Conservation (phyloP, 2,888 invertebrate genomes). For the Ypsolopha sequella region DNA sequence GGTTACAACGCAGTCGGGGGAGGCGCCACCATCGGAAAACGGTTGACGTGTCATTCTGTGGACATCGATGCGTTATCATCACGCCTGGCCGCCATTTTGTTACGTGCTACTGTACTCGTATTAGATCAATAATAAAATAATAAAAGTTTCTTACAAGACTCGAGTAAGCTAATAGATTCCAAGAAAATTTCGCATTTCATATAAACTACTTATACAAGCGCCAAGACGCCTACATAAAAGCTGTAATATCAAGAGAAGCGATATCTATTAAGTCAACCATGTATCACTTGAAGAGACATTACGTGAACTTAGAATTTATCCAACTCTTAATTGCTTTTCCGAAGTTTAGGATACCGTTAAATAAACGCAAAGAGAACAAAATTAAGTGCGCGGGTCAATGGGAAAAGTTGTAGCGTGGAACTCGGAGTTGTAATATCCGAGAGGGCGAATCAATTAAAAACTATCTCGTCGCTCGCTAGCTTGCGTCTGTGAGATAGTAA, state of each 20-base stretch:
- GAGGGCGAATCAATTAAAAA: conserved; percentile 36
- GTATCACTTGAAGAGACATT: neutral
- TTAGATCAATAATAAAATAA: neutral
- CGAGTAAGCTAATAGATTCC: too few relatives aligned
- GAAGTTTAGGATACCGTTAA: conserved; percentile 1
- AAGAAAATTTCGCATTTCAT: too few relatives aligned
- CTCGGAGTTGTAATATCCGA: conserved; percentile 8
- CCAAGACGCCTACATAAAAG: too few relatives aligned
- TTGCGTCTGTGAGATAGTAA: neutral
- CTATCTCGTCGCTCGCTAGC: conserved; percentile 15
- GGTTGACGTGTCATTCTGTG: neutral
- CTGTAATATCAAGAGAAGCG: too few relatives aligned
- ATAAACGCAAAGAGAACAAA: conserved; percentile 3
- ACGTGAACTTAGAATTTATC: neutral
- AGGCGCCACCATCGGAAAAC: neutral
- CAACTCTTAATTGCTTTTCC: conserved; percentile 2
- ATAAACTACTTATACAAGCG: too few relatives aligned
- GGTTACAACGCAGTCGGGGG: neutral
- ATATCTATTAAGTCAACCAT: neutral
- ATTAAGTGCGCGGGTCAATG: conserved; percentile 4
- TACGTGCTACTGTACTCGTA: neutral
- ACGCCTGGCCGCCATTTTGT: neutral
- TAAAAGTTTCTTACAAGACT: too few relatives aligned
- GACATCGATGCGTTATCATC: neutral
- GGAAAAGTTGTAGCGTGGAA: conserved; percentile 3